phyloP scores from a whole-genome alignment of 2,797 vertebrate species.

The Glyptemys insculpta region DNA sequence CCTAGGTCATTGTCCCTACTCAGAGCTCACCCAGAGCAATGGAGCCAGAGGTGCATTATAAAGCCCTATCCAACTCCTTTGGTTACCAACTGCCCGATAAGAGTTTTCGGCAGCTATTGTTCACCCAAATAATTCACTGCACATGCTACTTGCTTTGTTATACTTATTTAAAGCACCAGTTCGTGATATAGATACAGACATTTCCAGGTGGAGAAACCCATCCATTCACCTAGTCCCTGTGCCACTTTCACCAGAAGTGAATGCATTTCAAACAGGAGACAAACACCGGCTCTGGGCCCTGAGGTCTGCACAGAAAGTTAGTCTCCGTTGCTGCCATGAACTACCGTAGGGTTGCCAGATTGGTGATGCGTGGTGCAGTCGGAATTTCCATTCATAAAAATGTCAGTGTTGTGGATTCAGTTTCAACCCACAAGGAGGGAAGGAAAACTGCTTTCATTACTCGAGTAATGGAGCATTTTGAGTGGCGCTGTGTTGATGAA shows the following conservation, averaged over 20 bases:
- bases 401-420: rapidly evolving
- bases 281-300: neutral
- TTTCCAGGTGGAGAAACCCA: neutral
- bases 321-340: neutral
- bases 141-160: neutral
- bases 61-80: neutral
- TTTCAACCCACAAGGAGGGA: neutral
- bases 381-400: neutral
- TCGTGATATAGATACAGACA: neutral
- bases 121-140: neutral
- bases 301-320: neutral
- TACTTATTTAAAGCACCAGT: neutral
- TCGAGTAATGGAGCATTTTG: neutral
- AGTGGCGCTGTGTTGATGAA: rapidly evolving
- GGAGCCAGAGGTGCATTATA: neutral
- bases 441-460: rapidly evolving
- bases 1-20: neutral
- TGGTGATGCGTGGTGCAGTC: neutral
- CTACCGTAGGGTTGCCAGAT: neutral
- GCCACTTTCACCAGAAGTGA: neutral
- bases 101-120: no score
- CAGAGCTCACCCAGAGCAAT: neutral
- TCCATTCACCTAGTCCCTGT: neutral
- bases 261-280: neutral
- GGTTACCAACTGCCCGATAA: neutral